Evolutionary conservation across 2,113 vertebrate species (phyloP).

Genomic region (Pantherophis guttatus): DNA sequence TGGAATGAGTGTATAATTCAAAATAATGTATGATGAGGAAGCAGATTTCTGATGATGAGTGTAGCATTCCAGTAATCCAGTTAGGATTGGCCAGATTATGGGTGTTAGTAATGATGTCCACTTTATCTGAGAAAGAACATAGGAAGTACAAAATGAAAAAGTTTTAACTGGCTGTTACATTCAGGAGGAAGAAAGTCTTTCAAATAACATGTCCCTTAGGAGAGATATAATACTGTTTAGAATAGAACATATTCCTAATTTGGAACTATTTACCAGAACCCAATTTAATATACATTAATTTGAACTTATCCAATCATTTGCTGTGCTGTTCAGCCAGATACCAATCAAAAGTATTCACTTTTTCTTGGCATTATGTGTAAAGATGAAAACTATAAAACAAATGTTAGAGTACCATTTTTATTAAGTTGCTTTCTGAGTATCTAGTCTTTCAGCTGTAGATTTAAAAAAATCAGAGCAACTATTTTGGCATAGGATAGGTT

Average conservation of each 20-base stretch:
- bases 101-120: background rate
- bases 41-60: background rate
- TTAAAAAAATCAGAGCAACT: constrained; percentile 59
- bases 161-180: background rate
- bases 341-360: background rate
- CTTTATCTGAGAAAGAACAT: background rate
- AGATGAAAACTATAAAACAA: background rate
- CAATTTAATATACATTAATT: background rate
- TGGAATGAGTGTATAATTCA: background rate
- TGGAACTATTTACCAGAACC: background rate
- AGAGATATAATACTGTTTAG: background rate
- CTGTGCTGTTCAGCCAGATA: background rate
- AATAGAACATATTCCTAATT: background rate
- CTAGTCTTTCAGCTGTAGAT: constrained; percentile 40
- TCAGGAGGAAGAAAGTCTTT: background rate
- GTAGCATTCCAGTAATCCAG: background rate
- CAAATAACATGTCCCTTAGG: background rate
- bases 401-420: constrained; percentile 18
- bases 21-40: background rate
- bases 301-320: background rate
- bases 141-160: background rate
- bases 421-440: constrained; percentile 34
- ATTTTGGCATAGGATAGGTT: constrained; percentile 66
- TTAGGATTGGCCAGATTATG: background rate
- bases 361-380: background rate